A percentile compares a stretch with the other conserved stretches of the same genome.
Evolutionary conservation across 2,113 vertebrate genomes (phyloP).

Genomic region (Tupaia chinensis): DNA sequence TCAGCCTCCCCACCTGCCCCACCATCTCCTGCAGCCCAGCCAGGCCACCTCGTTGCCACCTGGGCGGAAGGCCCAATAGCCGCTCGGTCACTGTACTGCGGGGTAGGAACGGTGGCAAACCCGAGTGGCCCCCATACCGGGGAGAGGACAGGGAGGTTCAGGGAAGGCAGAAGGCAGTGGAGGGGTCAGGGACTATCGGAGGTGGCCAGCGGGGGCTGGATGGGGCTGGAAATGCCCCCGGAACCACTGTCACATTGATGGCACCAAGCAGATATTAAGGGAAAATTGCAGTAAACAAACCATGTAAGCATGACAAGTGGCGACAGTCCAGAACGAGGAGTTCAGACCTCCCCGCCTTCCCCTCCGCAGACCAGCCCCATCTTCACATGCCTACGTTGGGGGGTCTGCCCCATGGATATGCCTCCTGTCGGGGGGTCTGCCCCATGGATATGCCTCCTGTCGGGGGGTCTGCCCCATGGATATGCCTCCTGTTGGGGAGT

Average conservation of each 20-base stretch:
- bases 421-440: no score
- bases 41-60: not conserved
- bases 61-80: not conserved
- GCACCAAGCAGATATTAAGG: no score
- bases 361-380: no score
- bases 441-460: no score
- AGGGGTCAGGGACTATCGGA: not conserved
- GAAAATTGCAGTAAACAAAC: no score
- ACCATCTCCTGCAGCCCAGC: not conserved
- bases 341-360: no score
- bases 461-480: no score
- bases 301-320: no score
- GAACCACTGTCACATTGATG: fast-evolving
- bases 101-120: not conserved
- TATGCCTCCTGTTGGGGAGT: no score
- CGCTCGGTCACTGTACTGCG: fast-evolving
- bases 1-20: fast-evolving
- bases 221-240: not conserved
- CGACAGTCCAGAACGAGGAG: no score
- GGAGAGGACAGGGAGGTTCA: not conserved
- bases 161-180: constrained; percentile 17
- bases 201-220: not conserved
- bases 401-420: no score
- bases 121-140: not conserved
- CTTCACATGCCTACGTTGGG: no score